Conservation (phyloP, 2,113 vertebrate genomes). For the Calidris pugnax region DNA sequence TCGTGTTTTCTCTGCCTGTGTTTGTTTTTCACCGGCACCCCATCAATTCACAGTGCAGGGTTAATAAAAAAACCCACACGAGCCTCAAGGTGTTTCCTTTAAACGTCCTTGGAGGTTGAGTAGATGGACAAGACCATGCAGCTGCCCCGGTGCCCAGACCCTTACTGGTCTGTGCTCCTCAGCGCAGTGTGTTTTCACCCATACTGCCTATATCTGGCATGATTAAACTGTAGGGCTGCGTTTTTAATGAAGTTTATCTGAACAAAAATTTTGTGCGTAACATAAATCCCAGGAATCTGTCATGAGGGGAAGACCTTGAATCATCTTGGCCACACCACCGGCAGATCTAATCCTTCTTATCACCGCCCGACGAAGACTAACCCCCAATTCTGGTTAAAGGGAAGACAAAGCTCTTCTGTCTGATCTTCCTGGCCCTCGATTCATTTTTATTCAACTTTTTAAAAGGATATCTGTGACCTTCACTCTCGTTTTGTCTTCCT, state of each 20-base stretch:
- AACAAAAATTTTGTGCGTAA: not conserved
- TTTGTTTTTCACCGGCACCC: slow-evolving; percentile 70
- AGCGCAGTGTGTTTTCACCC: not conserved
- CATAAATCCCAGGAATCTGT: slow-evolving; percentile 12
- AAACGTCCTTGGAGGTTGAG: slow-evolving; percentile 30
- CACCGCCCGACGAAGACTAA: slow-evolving; percentile 8
- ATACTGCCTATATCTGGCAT: not conserved
- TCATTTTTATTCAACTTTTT: slow-evolving; percentile 61
- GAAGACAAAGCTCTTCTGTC: slow-evolving; percentile 53
- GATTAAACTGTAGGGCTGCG: not conserved
- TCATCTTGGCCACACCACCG: not conserved
- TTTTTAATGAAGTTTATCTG: not conserved
- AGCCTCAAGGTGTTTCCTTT: slow-evolving; percentile 68
- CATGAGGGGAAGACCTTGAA: slow-evolving; percentile 31
- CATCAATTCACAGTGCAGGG: slow-evolving; percentile 69
- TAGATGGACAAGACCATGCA: not conserved
- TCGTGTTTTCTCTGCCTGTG: slow-evolving; percentile 67
- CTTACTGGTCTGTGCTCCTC: not conserved
- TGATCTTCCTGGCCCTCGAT: slow-evolving; percentile 41
- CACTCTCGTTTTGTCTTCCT: slow-evolving; percentile 53
- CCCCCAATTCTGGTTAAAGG: slow-evolving; percentile 35
- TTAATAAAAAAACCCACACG: slow-evolving; percentile 73
- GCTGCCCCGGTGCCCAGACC: slow-evolving; percentile 9
- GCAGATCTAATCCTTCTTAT: slow-evolving; percentile 54
- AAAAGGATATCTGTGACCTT: slow-evolving; percentile 42